Evolutionary conservation across 2,113 vertebrate species (phyloP).

Genomic region (Galemys pyrenaicus): DNA sequence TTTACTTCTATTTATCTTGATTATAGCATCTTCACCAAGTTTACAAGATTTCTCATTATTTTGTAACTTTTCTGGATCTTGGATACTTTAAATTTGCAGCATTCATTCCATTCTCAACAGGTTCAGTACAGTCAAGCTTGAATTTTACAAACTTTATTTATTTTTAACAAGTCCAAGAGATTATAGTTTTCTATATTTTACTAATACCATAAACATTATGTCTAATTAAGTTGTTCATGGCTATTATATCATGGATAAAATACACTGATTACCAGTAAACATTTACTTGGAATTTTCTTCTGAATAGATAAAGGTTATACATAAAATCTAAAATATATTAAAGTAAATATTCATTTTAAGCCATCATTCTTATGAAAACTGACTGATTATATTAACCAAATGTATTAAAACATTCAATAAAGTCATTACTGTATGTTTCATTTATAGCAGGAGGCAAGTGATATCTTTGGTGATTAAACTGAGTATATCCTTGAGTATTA

Average conservation of each 20-base stretch:
- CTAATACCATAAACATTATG: neutral
- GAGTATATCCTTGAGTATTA: neutral
- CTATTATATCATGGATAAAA: neutral
- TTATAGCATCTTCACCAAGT: neutral
- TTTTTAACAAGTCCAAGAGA: neutral
- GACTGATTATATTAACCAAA: neutral
- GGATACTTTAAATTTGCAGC: conserved; percentile 13
- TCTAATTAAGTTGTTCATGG: neutral
- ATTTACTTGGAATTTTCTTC: conserved; percentile 3
- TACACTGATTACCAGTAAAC: neutral
- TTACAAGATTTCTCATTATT: neutral
- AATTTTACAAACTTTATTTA: conserved; percentile 27
- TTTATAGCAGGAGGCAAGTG: neutral
- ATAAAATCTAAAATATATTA: neutral
- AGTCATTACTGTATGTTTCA: neutral
- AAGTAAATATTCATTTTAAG: conserved; percentile 12
- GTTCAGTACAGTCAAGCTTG: neutral
- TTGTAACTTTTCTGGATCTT: neutral
- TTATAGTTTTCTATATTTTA: neutral
- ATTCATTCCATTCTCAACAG: conserved; percentile 16
- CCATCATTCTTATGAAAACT: neutral
- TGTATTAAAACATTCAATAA: neutral
- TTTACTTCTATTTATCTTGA: neutral
- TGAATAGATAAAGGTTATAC: neutral
- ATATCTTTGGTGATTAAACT: neutral